Conservation (phyloP, 1,140 invertebrate species). For the Scaptomyza graminum region DNA sequence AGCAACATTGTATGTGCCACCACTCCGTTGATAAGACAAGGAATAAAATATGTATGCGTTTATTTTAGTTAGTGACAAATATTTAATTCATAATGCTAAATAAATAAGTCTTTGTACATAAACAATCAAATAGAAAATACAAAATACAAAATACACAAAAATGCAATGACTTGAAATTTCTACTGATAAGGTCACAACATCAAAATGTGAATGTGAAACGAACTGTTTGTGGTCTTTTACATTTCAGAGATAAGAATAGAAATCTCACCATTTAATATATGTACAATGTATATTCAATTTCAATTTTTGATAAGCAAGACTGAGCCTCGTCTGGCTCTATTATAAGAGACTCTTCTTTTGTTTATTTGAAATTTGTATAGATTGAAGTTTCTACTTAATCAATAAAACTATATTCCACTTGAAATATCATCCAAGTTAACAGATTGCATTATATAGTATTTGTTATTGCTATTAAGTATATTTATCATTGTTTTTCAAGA, state of each 20-base stretch:
- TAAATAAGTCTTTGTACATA: neutral
- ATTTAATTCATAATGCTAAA: neutral
- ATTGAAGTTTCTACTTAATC: neutral
- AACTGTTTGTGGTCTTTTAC: constrained; percentile 10
- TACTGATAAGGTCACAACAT: constrained; percentile 1
- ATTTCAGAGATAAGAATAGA: constrained; percentile 3
- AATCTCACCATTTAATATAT: neutral
- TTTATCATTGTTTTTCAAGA: constrained; percentile 9
- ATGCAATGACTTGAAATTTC: constrained; percentile 3
- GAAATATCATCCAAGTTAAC: neutral
- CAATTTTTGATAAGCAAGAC: constrained; percentile 7
- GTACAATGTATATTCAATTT: too few relatives aligned
- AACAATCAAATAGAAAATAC: neutral
- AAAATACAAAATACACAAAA: constrained; percentile 5
- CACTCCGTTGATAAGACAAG: neutral
- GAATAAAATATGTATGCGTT: neutral
- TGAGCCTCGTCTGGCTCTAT: too few relatives aligned
- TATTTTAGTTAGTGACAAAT: neutral
- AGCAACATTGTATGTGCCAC: constrained; percentile 24
- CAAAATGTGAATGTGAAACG: constrained; percentile 2
- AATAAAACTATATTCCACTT: neutral
- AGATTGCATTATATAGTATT: neutral
- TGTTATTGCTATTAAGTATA: neutral
- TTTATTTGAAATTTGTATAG: neutral
- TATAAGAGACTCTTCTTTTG: too few relatives aligned